Evolutionary conservation across 2,888 invertebrate genomes (phyloP), one percentile per base, ranked within the genome.

Genomic region (Germaria angustata): DNA sequence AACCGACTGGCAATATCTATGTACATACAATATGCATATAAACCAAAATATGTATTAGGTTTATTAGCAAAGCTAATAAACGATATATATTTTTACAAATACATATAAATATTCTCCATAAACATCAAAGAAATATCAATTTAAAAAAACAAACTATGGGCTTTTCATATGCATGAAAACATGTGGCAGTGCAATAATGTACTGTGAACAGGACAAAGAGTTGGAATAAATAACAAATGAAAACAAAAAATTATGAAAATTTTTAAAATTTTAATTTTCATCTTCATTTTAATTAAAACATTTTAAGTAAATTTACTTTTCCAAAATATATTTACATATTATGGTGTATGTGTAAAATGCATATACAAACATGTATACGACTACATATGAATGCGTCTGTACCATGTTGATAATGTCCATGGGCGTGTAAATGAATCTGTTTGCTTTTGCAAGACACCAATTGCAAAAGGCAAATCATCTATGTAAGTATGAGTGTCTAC

Each of bases 201-300:
- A 5, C 3, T 36, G 6, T 9, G 4, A 20, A 20, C 2, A 53
- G 63, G 11, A 63, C 34, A 65, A 22, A 44, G 22, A 41, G 1
- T 2, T 59, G 9, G 1, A 15, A 68, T 32, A 53, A 28, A 28
- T 15, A 44, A 53, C 8, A 65, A 65, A 44, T 59, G 22, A 9
- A 4, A 20, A 65, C 49, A 44, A 59, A 34, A 5, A 4, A 20
- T 22, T 22, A 39, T 59, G 13, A 51, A 53, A 32, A 39, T 17
- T 28, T 68, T 9, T 55, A 22, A 46, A 32, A 51, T 55, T 57
- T 80, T 65, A 57, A 75, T 75, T 63, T 75, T 75, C 80, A 69
- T 81, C 78, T 73, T 78, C 41, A 79, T 78, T 82, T 79, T 82
- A 82, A 82, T 82, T 82, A 82, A 82, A 79, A 78, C 75, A 78